Base-by-base conservation (phyloP, 2,797 vertebrate species). In the Lagodon rhomboides region DNA sequence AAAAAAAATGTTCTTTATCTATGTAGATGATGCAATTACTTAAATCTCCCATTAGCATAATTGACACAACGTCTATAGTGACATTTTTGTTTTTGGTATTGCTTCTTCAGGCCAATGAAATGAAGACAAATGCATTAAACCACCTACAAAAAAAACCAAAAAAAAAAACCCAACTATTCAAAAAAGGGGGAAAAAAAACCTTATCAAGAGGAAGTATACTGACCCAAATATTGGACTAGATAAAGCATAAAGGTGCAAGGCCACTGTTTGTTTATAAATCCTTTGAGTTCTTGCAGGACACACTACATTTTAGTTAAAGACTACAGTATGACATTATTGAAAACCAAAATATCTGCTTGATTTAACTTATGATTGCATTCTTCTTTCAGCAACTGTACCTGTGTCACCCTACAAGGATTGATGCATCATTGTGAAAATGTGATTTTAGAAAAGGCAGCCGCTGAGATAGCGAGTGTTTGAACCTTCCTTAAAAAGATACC, bases 91-190 rank as follows among this genome's bases (percentile, higher is more conserved):
- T 47, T 68, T 46, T 44, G 6, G 3, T 23, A 34, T 16, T 16
- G 50, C 12, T 65, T 67, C 12, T 34, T 69, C 3, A 11, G 13
- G 50, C 44, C 60, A 60, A 58, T 64, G 12, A 58, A 71, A 64
- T 46, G 6, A 55, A 4, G 62, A 69, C 15, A 79, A 73, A 68
- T 50, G 11, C 11, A 13, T 43, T 54, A 68, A 88, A 60, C n/a
- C 70, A 79, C 68, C 44, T 61, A 73, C 30, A 83, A 76, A 61
- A 79, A 68, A 77, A 55, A 82, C n/a, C n/a, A n/a, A 3, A 38
- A 38, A 38, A 38, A 38, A 38, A 38, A 34, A 34, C 8, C 34
- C 43, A 76, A 68, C 43, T 41, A 58, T 63, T 56, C 12, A 25
- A 55, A 64, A 41, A 27, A 38, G 15, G 0, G 15, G 8, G 27